Conservation (phyloP, 2,797 vertebrate genomes). For the Karalla daura region DNA sequence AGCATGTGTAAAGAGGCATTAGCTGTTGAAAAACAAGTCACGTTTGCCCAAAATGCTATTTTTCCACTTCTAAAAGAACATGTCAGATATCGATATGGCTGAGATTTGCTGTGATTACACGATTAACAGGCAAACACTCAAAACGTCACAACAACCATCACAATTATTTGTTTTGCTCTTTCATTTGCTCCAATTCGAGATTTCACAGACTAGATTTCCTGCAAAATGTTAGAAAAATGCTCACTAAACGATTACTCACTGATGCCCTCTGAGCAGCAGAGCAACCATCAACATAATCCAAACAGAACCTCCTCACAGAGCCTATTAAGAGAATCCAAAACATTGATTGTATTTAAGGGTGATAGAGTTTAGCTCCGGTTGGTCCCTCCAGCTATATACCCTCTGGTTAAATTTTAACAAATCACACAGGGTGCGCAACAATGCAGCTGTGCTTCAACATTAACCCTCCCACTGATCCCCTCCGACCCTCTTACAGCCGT, state of each 20-base stretch:
- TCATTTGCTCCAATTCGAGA: slow-evolving; percentile 24
- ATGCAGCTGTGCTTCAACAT: slow-evolving; percentile 41
- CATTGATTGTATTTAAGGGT: slow-evolving; percentile 20
- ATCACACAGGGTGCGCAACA: slow-evolving; percentile 44
- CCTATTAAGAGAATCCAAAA: slow-evolving; percentile 35
- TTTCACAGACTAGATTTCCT: slow-evolving; percentile 28
- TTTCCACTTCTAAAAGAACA: slow-evolving; percentile 4
- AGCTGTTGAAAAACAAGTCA: neutral
- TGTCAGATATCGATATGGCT: neutral
- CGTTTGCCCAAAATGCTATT: neutral
- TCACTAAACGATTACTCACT: slow-evolving; percentile 24
- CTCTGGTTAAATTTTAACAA: slow-evolving; percentile 53
- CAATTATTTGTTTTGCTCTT: slow-evolving; percentile 27
- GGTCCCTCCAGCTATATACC: slow-evolving; percentile 20
- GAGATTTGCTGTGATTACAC: slow-evolving; percentile 19
- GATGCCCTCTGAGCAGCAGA: slow-evolving; percentile 8
- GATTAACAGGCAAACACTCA: slow-evolving; percentile 13
- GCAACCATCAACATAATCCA: slow-evolving; percentile 1
- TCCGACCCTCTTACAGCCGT: slow-evolving; percentile 54
- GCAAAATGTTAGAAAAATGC: slow-evolving; percentile 12
- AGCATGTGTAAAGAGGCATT: neutral
- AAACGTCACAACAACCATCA: slow-evolving; percentile 23
- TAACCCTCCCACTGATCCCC: slow-evolving; percentile 45
- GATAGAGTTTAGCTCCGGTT: slow-evolving; percentile 14
- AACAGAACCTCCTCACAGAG: slow-evolving; percentile 30